Conservation (phyloP, 1,140 invertebrate genomes). For the Lasaia peninsularis region DNA sequence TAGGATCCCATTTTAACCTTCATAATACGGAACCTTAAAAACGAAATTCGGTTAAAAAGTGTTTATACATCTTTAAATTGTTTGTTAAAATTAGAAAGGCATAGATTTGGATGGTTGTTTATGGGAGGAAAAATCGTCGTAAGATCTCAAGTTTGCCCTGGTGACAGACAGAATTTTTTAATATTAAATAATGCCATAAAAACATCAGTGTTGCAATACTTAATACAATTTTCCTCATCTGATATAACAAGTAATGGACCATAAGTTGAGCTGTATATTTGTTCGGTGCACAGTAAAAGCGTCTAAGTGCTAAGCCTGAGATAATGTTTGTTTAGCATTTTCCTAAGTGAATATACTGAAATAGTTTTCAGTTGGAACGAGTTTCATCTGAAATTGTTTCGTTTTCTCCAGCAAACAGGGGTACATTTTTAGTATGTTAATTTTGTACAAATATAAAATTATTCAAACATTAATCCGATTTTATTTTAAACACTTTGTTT, state of each 20-base stretch:
- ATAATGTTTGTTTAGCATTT: slow-evolving; percentile 8
- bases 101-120: too few relatives aligned
- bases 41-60: too few relatives aligned
- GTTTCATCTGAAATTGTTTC: slow-evolving; percentile 2
- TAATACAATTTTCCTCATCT: background rate
- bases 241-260: slow-evolving; percentile 1
- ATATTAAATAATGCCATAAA: too few relatives aligned
- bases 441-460: background rate
- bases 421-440: background rate
- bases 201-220: background rate
- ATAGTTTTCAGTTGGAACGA: slow-evolving; percentile 3
- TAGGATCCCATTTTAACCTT: too few relatives aligned
- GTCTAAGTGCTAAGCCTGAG: slow-evolving; percentile 7
- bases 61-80: too few relatives aligned
- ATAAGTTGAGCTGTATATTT: background rate
- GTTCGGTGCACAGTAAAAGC: slow-evolving; percentile 2
- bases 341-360: slow-evolving; percentile 7
- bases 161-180: too few relatives aligned
- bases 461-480: too few relatives aligned
- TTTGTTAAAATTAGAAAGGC: too few relatives aligned
- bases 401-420: background rate
- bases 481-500: too few relatives aligned
- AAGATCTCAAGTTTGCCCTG: too few relatives aligned
- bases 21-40: too few relatives aligned
- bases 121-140: too few relatives aligned